Evolutionary conservation across 1,140 invertebrate species (phyloP).

Genomic region (Drosophila orena): DNA sequence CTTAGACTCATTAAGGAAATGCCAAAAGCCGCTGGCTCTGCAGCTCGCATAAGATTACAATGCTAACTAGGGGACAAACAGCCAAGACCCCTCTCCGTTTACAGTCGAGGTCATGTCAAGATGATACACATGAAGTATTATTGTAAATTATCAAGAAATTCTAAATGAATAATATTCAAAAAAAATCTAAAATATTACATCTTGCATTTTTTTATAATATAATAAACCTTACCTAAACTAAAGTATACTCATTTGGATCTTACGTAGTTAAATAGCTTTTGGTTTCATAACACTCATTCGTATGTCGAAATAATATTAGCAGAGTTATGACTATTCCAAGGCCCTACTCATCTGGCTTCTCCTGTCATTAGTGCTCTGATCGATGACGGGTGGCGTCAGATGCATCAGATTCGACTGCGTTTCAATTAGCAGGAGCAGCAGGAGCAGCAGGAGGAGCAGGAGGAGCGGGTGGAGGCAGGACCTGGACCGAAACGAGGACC

Average conservation of each 20-base stretch:
- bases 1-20: slow-evolving; percentile 76
- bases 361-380: slow-evolving; percentile 25
- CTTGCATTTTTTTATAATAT: too few species aligned
- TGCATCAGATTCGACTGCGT: slow-evolving; percentile 54
- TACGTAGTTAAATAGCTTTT: too few species aligned
- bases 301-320: too few species aligned
- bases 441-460: slow-evolving; percentile 28
- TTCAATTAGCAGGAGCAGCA: slow-evolving; percentile 49
- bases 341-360: neutral
- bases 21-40: slow-evolving; percentile 47
- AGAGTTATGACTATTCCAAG: neutral
- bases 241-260: too few species aligned
- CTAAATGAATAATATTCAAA: neutral
- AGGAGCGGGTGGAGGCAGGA: neutral
- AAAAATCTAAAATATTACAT: too few species aligned
- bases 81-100: neutral
- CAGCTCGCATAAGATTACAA: slow-evolving; percentile 43
- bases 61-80: slow-evolving; percentile 26
- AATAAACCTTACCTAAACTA: too few species aligned
- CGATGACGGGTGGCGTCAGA: slow-evolving; percentile 35
- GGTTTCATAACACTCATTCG: too few species aligned
- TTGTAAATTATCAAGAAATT: neutral
- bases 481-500: slow-evolving; percentile 1
- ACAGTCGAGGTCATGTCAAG: slow-evolving; percentile 1
- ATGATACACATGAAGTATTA: neutral